Evolutionary conservation across 2,888 invertebrate species (phyloP).

Genomic region (Troglohyphantes excavatus): DNA sequence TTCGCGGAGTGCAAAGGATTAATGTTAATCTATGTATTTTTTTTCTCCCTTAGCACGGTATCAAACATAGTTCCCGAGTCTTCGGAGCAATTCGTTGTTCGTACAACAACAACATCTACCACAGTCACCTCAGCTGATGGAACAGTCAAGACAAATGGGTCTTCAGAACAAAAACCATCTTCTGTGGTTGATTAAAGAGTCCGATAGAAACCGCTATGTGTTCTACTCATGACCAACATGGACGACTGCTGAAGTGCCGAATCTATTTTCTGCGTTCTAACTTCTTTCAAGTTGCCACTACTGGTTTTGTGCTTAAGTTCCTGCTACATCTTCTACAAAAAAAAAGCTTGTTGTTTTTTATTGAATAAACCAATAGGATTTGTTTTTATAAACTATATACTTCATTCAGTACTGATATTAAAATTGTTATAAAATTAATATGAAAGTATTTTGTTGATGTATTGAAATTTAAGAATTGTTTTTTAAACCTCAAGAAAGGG

Average conservation of each 20-base stretch:
- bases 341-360: neutral
- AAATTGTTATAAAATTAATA: too few relatives aligned
- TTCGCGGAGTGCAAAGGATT: too few relatives aligned
- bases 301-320: neutral
- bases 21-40: too few relatives aligned
- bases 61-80: conserved; percentile 30
- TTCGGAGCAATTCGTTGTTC: conserved; percentile 36
- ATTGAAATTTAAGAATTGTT: too few relatives aligned
- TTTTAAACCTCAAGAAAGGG: too few relatives aligned
- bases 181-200: conserved; percentile 11
- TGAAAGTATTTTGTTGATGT: too few relatives aligned
- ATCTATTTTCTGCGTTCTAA: conserved; percentile 31
- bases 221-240: conserved; percentile 10
- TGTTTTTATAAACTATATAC: neutral
- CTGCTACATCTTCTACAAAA: neutral
- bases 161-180: conserved; percentile 24
- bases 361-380: neutral
- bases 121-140: conserved; percentile 20
- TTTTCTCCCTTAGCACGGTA: conserved; percentile 25
- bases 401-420: too few relatives aligned
- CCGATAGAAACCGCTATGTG: conserved; percentile 7
- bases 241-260: conserved; percentile 65
- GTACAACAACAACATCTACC: conserved; percentile 33
- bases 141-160: conserved; percentile 10
- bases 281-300: conserved; percentile 13